These are phyloP conservation scores for Microtus oregoni DNA, from an alignment of 2,113 vertebrate genomes.

Conservation along the genomic window DNA sequence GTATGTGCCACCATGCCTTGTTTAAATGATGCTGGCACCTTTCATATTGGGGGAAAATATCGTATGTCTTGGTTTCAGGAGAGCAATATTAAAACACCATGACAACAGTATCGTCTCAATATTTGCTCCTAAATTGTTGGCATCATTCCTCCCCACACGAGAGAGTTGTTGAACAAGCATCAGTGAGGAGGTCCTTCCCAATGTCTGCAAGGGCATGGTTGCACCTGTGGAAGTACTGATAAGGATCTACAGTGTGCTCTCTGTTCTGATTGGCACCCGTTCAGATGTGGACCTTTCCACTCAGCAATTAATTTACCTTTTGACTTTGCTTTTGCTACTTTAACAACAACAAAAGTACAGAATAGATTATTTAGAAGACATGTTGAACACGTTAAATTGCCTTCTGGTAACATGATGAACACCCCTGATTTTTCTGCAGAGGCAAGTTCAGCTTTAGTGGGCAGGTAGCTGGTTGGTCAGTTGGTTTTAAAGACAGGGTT, in stretches of 20 bases:
- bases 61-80: background rate
- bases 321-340: slow-evolving; percentile 23
- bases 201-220: background rate
- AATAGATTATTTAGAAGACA: background rate
- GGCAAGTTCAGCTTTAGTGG: background rate
- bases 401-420: background rate
- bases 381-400: background rate
- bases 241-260: background rate
- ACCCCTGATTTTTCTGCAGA: background rate
- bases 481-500: background rate
- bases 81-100: slow-evolving; percentile 52
- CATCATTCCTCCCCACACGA: background rate
- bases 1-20: background rate
- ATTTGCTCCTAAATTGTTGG: background rate
- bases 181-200: background rate
- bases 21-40: slow-evolving; percentile 34
- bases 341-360: background rate
- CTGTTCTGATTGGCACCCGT: slow-evolving; percentile 26
- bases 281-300: slow-evolving; percentile 45
- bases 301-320: background rate
- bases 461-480: background rate
- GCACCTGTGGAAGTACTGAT: background rate
- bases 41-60: slow-evolving; percentile 45
- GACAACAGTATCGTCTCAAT: background rate
- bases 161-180: background rate